Evolutionary conservation across 2,113 vertebrate genomes (phyloP), one percentile per base, ranked within the genome.

Genomic region (Condylura cristata): DNA sequence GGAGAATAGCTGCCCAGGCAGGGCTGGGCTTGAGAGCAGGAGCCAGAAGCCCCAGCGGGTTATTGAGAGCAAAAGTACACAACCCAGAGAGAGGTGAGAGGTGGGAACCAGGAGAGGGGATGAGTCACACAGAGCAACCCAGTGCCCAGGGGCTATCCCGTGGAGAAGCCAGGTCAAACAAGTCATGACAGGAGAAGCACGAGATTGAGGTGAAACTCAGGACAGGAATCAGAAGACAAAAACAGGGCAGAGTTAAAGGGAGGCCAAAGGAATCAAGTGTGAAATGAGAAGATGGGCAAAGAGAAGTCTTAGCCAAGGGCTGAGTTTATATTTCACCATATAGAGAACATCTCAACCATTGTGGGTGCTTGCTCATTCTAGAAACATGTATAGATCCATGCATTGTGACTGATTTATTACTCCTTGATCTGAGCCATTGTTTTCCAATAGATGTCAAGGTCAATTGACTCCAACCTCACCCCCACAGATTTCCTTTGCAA

Each of bases 111-210:
- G 28, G 53, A 70, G 41, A 87, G 37, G 34, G 16, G 17, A 63
- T 96, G 92, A 96, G 80, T 96, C 93, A 94, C 93, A 93, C 14
- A 0, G 79, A 94, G 56, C 72, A 89, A 56, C 60, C 41, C 11
- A 60, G 30, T 5, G 65, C 75, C 79, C 8, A 46, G 48, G 89
- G 91, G 94, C 80, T 44, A 56, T 70, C 41, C 94, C 86, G 39
- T 53, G 56, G 30, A 92, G 56, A 16, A 90, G 63, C 39, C 82
- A 58, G 4, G 0, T 20, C 91, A 26, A 68, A 88, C 95, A 84
- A 93, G 95, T 86, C 86, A 22, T 8, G 65, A 83, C 94, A 92
- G 44, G 86, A 92, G 74, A 83, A 18, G 68, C 72, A 7, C 0
- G 4, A 34, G 72, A 28, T 37, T 39, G 72, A 92, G 94, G 93